Conservation (phyloP, 53 echinoderm and acorn worm genomes). For the Astropecten irregularis region DNA sequence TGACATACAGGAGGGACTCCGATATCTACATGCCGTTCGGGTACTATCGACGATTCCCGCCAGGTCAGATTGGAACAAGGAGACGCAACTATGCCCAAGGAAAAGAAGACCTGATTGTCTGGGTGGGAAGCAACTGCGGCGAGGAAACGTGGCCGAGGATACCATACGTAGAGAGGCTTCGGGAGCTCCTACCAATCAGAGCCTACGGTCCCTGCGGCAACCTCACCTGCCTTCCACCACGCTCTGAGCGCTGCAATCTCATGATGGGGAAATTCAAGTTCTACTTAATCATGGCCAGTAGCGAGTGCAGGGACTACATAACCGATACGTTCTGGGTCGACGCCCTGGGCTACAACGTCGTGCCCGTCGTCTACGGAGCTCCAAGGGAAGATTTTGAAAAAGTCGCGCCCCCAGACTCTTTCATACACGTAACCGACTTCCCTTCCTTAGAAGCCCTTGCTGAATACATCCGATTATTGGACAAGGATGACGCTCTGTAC, state of each 20-base stretch:
- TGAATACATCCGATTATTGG: conserved; percentile 25
- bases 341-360: conserved; percentile 19
- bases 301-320: conserved; percentile 64
- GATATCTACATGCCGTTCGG: conserved; percentile 73
- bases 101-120: conserved; percentile 20
- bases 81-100: neutral
- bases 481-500: conserved; percentile 39
- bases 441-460: conserved; percentile 17
- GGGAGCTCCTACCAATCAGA: conserved; percentile 19
- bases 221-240: conserved; percentile 21
- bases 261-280: conserved; percentile 28
- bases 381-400: conserved; percentile 37
- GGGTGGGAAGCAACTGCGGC: conserved; percentile 54
- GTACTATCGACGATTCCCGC: neutral
- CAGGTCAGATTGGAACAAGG: neutral
- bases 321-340: conserved; percentile 62
- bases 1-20: conserved; percentile 71
- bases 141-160: conserved; percentile 52
- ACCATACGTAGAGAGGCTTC: conserved; percentile 3
- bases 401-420: conserved; percentile 51
- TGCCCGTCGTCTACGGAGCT: conserved; percentile 61
- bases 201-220: conserved; percentile 56
- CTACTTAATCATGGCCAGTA: conserved; percentile 29
- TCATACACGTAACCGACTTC: conserved; percentile 59
- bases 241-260: conserved; percentile 26